Percentiles rank a stretch among this genome's conserved stretches.
These are phyloP conservation scores for Apodemus speciosus DNA, from an alignment of 2,113 vertebrate genomes.

Conservation along the genomic window DNA sequence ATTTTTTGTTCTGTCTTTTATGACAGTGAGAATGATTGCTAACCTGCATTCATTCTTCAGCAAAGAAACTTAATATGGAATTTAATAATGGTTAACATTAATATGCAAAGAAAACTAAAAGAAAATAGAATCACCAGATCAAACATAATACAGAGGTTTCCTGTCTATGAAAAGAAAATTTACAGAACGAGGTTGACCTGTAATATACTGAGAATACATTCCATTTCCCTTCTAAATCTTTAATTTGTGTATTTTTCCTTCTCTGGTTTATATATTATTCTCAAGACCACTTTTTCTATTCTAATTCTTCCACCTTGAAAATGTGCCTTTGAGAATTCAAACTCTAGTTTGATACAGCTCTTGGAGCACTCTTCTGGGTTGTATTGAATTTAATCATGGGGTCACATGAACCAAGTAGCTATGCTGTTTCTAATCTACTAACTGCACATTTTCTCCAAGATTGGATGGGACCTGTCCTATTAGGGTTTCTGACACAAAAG, in stretches of 20 bases:
- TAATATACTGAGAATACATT: background rate
- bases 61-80: slow-evolving; percentile 67
- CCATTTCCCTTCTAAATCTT: background rate
- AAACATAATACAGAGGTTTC: background rate
- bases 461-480: slow-evolving; percentile 83
- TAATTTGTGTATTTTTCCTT: background rate
- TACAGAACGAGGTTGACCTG: background rate
- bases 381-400: slow-evolving; percentile 84
- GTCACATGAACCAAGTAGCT: slow-evolving; percentile 83
- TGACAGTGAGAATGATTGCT: slow-evolving; percentile 71
- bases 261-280: slow-evolving; percentile 58
- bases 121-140: slow-evolving; percentile 38
- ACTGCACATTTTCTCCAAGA: slow-evolving; percentile 84
- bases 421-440: slow-evolving; percentile 87
- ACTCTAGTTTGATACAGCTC: slow-evolving; percentile 76
- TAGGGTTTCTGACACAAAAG: slow-evolving; percentile 84
- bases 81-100: slow-evolving; percentile 69
- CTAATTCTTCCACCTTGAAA: slow-evolving; percentile 72
- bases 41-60: slow-evolving; percentile 63
- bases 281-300: slow-evolving; percentile 58
- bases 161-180: background rate
- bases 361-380: slow-evolving; percentile 81
- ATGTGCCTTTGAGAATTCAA: slow-evolving; percentile 78
- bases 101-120: slow-evolving; percentile 67
- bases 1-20: slow-evolving; percentile 69